Percentiles rank a stretch among this genome's conserved stretches.
Conservation (phyloP, 2,888 invertebrate genomes). For the Liodrosophila aerea region DNA sequence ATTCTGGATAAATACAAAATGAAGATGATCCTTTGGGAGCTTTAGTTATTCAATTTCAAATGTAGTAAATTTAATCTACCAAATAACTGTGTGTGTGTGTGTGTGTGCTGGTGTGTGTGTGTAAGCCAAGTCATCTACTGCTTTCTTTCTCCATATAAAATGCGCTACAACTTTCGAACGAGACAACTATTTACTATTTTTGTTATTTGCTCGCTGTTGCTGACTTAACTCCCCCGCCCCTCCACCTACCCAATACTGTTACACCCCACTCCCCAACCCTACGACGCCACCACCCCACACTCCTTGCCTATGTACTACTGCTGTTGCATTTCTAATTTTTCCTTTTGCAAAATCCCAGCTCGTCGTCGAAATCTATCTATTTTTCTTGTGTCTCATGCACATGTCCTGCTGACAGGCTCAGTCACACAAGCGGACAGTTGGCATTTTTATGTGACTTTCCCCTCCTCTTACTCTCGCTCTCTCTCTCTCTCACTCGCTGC, state of each 20-base stretch:
- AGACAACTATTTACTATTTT: slow-evolving; percentile 50
- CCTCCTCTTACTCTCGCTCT: not conserved
- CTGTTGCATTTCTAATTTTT: slow-evolving; percentile 50
- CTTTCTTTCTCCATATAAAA: slow-evolving; percentile 46
- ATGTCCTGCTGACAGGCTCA: slow-evolving; percentile 74
- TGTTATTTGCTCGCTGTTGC: slow-evolving; percentile 36
- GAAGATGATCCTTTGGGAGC: slow-evolving; percentile 79
- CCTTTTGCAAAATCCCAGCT: slow-evolving; percentile 41
- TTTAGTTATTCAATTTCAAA: slow-evolving; percentile 78
- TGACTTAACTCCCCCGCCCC: slow-evolving; percentile 11
- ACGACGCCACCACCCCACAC: too few species aligned
- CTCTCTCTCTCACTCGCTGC: not conserved
- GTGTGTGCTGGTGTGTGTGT: slow-evolving; percentile 16
- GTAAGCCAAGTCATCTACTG: slow-evolving; percentile 26
- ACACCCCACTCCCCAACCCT: not conserved
- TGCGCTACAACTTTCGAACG: slow-evolving; percentile 49
- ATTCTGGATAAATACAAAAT: slow-evolving; percentile 78
- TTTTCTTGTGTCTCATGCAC: slow-evolving; percentile 59
- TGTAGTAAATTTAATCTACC: slow-evolving; percentile 78
- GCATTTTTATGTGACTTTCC: slow-evolving; percentile 62
- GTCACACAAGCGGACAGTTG: slow-evolving; percentile 72
- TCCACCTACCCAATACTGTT: too few species aligned
- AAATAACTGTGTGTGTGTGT: slow-evolving; percentile 47
- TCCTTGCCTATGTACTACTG: not conserved
- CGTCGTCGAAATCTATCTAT: slow-evolving; percentile 65